Conservation (phyloP, 2,888 invertebrate species). For the Drosophila monieri region DNA sequence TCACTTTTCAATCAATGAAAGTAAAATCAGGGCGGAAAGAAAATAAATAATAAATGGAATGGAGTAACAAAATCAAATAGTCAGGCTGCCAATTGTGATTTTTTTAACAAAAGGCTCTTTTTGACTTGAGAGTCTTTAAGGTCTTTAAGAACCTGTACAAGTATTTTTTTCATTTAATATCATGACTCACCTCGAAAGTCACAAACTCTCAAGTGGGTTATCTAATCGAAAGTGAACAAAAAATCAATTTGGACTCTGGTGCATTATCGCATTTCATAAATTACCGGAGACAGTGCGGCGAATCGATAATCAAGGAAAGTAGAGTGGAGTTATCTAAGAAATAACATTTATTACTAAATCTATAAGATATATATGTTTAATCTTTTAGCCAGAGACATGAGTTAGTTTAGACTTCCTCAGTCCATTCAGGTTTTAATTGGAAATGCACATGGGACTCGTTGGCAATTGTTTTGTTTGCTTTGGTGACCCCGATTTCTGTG, state of each 20-base stretch:
- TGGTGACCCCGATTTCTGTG: conserved; percentile 21
- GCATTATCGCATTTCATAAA: conserved; percentile 1
- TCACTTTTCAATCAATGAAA: conserved; percentile 50
- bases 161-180: background rate
- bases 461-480: conserved; percentile 16
- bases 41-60: conserved; percentile 14
- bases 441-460: conserved; percentile 2
- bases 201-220: background rate
- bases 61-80: conserved; percentile 36
- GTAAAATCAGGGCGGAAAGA: conserved; percentile 17
- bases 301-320: background rate
- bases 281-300: background rate
- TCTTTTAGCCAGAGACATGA: background rate
- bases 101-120: background rate
- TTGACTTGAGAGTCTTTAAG: background rate
- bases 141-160: background rate
- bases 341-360: background rate
- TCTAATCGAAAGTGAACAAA: conserved; percentile 1
- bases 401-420: background rate
- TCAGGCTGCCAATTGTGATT: conserved; percentile 40
- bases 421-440: background rate
- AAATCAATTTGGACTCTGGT: background rate
- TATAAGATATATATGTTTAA: too few relatives aligned
- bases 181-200: background rate
- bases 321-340: background rate